Conservation (phyloP, 2,113 vertebrate species). For the Otocyon megalotis region DNA sequence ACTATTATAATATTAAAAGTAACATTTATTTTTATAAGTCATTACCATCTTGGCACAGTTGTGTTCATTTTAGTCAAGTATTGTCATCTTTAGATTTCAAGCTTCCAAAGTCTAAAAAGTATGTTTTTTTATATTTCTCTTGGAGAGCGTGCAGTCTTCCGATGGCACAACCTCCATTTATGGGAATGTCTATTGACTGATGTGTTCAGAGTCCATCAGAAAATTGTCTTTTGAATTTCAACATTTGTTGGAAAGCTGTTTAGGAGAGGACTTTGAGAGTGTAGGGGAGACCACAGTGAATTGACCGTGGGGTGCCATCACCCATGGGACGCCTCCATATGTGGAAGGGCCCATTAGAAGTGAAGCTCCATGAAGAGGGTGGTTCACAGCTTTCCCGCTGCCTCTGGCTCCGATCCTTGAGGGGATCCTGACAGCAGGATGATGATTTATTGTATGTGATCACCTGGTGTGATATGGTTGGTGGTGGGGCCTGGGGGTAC, state of each 20-base stretch:
- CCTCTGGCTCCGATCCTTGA: background rate
- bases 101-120: background rate
- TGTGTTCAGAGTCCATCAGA: background rate
- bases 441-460: too few relatives aligned
- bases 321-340: accelerated
- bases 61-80: background rate
- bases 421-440: accelerated
- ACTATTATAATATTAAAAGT: background rate
- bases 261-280: too few relatives aligned
- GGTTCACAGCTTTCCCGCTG: accelerated
- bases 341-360: accelerated
- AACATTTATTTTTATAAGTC: background rate
- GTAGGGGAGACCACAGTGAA: accelerated
- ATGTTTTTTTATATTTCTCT: background rate
- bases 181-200: background rate
- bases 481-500: accelerated
- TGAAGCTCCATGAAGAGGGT: accelerated
- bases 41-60: constrained; percentile 36
- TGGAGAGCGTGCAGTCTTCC: background rate
- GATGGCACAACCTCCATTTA: background rate
- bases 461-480: accelerated
- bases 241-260: background rate
- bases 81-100: background rate
- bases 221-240: background rate
- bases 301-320: too few relatives aligned